Base-by-base conservation (phyloP, 1,140 invertebrate genomes). In the Eubasilissa regina region DNA sequence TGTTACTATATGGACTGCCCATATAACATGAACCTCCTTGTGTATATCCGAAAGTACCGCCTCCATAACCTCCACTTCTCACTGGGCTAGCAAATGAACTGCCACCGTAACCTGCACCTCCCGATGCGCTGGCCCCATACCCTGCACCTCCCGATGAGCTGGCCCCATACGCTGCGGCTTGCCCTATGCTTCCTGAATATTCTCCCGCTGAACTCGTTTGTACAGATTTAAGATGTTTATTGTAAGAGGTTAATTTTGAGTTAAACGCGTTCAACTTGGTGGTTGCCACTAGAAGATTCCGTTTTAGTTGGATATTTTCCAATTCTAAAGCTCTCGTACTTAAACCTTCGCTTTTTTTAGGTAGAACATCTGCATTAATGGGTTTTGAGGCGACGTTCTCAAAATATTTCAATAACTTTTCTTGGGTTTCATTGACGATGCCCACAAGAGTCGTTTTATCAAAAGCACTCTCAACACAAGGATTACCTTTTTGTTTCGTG, bases 401-500 rank as follows among this genome's bases (percentile, higher is more conserved):
- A 11, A 19, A 11, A 70, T 51, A 17, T 11, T 51, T 70, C 51
- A 70, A 11, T 10, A 75, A 10, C 44, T 77, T 77, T 1, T 47
- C 35, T 51, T 77, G 25, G 0, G 60, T 53, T 15, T 77, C 75
- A 0, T 77, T 25, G 3, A 77, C 66, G 13, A 77, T 48, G 15
- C 25, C 44, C 4, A 43, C 44, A 68, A 77, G 66, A 7, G 62
- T 9, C 4, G 13, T 47, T 53, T 68, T 68, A 3, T 47, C 17
- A 10, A n/a, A 13, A 8, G 66, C 62, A 25, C 13, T 77, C 3
- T 4, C 19, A 8, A 62, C 51, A 13, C 75, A 77, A 21, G 75
- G 75, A 45, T 77, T 13, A 0, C 15, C 45, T 7, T 77, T 51
- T 48, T 53, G 62, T n/a, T 35, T 47, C 15, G 15, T 77, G 15